These are phyloP conservation scores for Eumacrocentrus americanus DNA, from an alignment of 2,888 invertebrate genomes.

Conservation along the genomic window DNA sequence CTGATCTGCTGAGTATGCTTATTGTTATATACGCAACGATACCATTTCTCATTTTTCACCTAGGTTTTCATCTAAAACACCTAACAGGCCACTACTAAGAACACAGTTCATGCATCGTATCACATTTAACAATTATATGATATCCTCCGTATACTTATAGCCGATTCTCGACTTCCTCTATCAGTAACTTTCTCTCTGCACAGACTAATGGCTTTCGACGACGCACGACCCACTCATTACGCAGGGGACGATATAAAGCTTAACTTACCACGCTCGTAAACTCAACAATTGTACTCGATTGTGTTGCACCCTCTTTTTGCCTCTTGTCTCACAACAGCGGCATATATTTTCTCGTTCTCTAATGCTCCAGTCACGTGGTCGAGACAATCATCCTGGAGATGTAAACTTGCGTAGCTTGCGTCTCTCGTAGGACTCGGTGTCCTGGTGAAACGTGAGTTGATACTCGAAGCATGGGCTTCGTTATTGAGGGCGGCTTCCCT, in stretches of 20 bases:
- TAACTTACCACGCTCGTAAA: conserved; percentile 20
- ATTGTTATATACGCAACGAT: conserved; percentile 44
- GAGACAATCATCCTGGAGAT: conserved; percentile 10
- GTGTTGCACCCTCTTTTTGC: conserved; percentile 27
- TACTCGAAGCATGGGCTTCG: conserved; percentile 3
- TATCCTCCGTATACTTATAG: conserved; percentile 15
- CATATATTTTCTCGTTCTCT: conserved; percentile 35
- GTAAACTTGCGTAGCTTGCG: conserved; percentile 35
- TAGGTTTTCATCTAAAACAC: conserved; percentile 51
- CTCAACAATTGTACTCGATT: conserved; percentile 38
- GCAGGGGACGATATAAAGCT: conserved; percentile 24
- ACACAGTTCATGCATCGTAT: conserved; percentile 57
- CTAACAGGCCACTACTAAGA: conserved; percentile 60
- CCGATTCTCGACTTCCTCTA: conserved; percentile 24
- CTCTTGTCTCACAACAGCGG: conserved; percentile 32
- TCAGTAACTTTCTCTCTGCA: conserved; percentile 4
- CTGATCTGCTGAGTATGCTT: conserved; percentile 59
- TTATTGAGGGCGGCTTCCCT: conserved; percentile 31
- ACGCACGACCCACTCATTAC: conserved; percentile 7
- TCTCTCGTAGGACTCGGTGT: conserved; percentile 25
- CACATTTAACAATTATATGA: conserved; percentile 54
- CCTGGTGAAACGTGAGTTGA: conserved; percentile 21
- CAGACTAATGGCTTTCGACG: not conserved
- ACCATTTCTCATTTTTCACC: conserved; percentile 35
- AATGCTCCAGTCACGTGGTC: conserved; percentile 14